Evolutionary conservation across 35 echinoderm and acorn worm genomes (phyloP), one percentile per base, ranked within the genome.

Genomic region (Apostichopus californicus): DNA sequence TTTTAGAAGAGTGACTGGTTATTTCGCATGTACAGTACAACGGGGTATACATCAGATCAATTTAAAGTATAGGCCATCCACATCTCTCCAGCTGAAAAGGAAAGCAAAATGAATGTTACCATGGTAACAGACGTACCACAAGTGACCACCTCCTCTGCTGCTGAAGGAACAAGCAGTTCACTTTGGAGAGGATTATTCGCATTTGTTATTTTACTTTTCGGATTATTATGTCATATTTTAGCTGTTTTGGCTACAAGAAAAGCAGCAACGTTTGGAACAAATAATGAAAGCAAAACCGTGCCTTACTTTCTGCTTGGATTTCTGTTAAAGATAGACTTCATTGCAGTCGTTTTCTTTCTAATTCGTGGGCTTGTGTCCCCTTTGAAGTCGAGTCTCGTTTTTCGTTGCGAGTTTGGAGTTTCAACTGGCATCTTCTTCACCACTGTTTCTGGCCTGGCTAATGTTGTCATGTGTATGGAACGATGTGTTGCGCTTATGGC

Each of bases 311-410:
- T 87, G 11, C 56, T 87, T 10, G 24, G 26, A 6, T 21, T 57
- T 21, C 86, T 87, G 8, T 17, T 87, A 11, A 87, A 87, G 18
- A 87, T 87, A 20, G 86, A 87, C 57, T 87, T 87, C 20, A n/a
- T 20, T 12, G 86, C 86, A 20, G 86, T 87, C 11, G 59, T 87
- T 59, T 87, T 87, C 22, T 87, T 87, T 52, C 86, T 87, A 0
- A 24, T 87, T 6, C 86, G 86, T 17, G 86, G 86, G 8, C 23
- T 87, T 68, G 8, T 20, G 11, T 17, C 86, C 6, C 86, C 86
- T 9, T 28, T 87, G 12, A 54, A 65, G 10, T 6, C 8, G n/a
- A 87, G 22, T 59, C 86, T 59, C 23, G 64, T 57, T 10, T 66
- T 87, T 14, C 57, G 54, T 54, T 87, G 86, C n/a, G 57, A 87